phyloP scores from a whole-genome alignment of 2,888 invertebrate species.

The Thymelicus lineola region DNA sequence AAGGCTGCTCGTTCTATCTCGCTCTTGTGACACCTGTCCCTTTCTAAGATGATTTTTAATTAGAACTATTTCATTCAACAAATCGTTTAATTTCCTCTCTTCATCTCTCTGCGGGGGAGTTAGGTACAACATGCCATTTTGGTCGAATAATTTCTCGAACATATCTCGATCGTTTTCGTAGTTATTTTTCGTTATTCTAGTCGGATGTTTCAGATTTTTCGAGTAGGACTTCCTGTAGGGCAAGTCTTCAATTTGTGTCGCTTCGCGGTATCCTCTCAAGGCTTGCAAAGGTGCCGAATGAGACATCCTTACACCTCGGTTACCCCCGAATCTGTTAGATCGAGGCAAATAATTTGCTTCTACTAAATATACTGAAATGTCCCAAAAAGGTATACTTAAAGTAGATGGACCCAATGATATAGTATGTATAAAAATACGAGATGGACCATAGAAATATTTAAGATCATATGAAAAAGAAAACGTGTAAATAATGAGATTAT shows the following conservation, averaged over 20 bases:
- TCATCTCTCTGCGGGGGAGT: constrained; percentile 12
- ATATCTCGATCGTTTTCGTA: background rate
- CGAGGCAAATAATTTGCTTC: background rate
- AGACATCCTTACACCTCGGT: background rate
- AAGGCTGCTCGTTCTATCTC: background rate
- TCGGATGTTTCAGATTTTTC: background rate
- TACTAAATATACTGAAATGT: background rate
- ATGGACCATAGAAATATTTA: too few relatives aligned
- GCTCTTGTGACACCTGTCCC: background rate
- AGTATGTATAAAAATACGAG: too few relatives aligned
- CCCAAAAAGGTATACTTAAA: too few relatives aligned
- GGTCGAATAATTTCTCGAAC: background rate
- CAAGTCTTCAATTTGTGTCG: background rate
- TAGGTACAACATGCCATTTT: constrained; percentile 25
- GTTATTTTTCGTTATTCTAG: background rate
- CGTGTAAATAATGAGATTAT: too few relatives aligned
- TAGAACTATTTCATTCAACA: constrained; percentile 24
- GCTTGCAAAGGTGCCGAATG: background rate
- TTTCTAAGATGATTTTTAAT: background rate
- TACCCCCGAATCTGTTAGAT: background rate
- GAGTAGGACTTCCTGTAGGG: constrained; percentile 3
- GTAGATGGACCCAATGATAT: too few relatives aligned
- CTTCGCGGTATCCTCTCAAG: background rate
- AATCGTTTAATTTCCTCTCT: constrained; percentile 13
- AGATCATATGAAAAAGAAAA: too few relatives aligned